Base-by-base conservation (phyloP, 2,797 vertebrate genomes). In the Microcaecilia unicolor region DNA sequence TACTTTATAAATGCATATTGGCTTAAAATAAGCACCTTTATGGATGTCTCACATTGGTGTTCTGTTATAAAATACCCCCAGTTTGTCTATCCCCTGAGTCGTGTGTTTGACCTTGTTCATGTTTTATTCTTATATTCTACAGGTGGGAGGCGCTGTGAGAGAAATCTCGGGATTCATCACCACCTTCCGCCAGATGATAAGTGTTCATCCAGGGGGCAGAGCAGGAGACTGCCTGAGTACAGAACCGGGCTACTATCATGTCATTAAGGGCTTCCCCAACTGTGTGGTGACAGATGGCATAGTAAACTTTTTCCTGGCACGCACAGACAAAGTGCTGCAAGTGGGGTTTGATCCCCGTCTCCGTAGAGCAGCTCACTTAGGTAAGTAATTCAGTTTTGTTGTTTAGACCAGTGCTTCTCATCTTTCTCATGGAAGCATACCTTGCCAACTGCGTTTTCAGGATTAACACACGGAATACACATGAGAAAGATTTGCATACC, bases 121-220 rank as follows among this genome's bases (percentile, higher is more conserved):
- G n/a, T n/a, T n/a, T n/a, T n/a, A n/a, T n/a, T n/a, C 8, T 24
- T n/a, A 8, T 26, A 17, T 19, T 7, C 26, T n/a, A 15, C 69
- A 97, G 92, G 92, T 97, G 1, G 92, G 88, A 0, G 92, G 93
- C n/a, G 89, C 88, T 1, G 92, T 97, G 46, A 82, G 85, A 21
- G 93, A 96, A 64, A 80, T 74, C 30, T 88, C 89, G 0, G 88
- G 90, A 11, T 95, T 81, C 66, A 72, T 82, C 6, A 67, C 84
- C 21, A 93, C 88, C 0, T 97, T 55, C 45, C 84, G 85, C 26
- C 88, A 95, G 70, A 82, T 66, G 27, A 66, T 97, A 25, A 84
- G 74, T 8, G 68, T 92, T 55, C 80, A 85, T 11, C 51, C 78
- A 0, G 92, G 92, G 0, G 83, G 75, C 9, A 59, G 82, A 4